Conservation (phyloP, 1,140 invertebrate species). For the Hermatobates lingyangjiaoensis region DNA sequence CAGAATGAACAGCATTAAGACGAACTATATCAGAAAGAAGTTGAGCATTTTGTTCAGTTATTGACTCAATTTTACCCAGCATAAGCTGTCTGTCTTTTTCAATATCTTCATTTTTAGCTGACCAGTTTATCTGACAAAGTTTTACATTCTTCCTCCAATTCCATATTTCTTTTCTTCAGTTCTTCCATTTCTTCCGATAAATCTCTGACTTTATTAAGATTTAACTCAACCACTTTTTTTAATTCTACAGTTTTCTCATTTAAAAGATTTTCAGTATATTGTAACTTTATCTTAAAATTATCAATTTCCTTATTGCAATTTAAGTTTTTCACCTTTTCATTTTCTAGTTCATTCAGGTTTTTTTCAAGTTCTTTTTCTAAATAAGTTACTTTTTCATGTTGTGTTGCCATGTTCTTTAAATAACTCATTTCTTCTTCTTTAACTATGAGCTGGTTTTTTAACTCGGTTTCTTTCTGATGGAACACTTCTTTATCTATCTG, state of each 20-base stretch:
- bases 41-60: neutral
- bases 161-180: neutral
- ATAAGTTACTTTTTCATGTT: neutral
- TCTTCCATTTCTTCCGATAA: slow-evolving; percentile 2
- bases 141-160: neutral
- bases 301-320: neutral
- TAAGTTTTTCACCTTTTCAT: neutral
- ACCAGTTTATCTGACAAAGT: neutral
- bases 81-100: neutral
- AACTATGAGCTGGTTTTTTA: slow-evolving; percentile 9
- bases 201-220: neutral
- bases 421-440: slow-evolving; percentile 7
- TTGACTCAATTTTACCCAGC: neutral
- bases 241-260: neutral
- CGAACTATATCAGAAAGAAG: neutral
- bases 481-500: slow-evolving; percentile 10
- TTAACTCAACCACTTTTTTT: neutral
- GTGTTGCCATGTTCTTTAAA: neutral
- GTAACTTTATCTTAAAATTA: neutral
- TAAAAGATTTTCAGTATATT: neutral
- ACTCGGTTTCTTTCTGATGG: slow-evolving; percentile 6
- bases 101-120: neutral
- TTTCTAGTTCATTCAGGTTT: neutral
- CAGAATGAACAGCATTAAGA: neutral
- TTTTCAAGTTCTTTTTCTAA: slow-evolving; percentile 2